Evolutionary conservation across 1,140 invertebrate genomes (phyloP).

Genomic region (Neodiprion pinetum): DNA sequence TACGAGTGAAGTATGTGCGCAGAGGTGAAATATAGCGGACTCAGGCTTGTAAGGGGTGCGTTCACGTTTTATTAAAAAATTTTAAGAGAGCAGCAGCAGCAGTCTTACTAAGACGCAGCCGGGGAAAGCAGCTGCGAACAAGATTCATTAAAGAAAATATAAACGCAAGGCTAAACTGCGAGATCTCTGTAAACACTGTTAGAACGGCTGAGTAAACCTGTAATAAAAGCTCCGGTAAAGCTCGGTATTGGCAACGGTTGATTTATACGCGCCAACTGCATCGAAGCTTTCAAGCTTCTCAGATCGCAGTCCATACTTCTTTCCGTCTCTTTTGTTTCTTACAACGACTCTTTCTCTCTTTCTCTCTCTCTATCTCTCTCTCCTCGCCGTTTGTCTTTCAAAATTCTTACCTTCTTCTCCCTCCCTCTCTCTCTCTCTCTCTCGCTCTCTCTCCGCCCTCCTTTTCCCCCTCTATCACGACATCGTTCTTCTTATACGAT

Average conservation of each 20-base stretch:
- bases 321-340: not conserved
- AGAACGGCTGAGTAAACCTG: constrained; percentile 29
- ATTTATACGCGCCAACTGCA: constrained; percentile 49
- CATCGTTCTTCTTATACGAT: not conserved
- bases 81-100: too few species aligned
- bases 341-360: not conserved
- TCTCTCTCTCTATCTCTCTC: not conserved
- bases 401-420: constrained; percentile 11
- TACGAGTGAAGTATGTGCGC: too few species aligned
- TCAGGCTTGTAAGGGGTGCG: too few species aligned
- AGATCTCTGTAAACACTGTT: not conserved
- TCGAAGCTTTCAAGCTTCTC: constrained; percentile 30
- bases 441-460: not conserved
- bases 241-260: constrained; percentile 52
- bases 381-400: constrained; percentile 6
- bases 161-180: not conserved
- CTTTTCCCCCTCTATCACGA: not conserved
- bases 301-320: not conserved
- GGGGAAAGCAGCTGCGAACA: too few species aligned
- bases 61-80: too few species aligned
- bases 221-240: constrained; percentile 53
- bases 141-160: too few species aligned
- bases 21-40: too few species aligned
- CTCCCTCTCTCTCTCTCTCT: not conserved
- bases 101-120: too few species aligned